Percentiles rank a stretch among this genome's conserved stretches.
Conservation (phyloP, 2,888 invertebrate species). For the Anarsia innoxiella region DNA sequence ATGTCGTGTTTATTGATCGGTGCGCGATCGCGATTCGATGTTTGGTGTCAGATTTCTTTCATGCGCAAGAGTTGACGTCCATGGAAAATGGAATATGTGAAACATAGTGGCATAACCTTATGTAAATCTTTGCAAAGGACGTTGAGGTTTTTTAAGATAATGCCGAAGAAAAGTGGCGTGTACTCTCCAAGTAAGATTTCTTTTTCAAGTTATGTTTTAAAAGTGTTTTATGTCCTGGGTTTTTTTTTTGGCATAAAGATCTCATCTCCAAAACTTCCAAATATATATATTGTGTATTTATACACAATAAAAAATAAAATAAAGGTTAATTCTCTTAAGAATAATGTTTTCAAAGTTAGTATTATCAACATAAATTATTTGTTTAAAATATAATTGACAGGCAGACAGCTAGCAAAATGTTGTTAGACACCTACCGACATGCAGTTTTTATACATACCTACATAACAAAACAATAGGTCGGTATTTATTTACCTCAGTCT, state of each 20-base stretch:
- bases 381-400: too few relatives aligned
- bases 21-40: constrained; percentile 17
- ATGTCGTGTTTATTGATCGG: constrained; percentile 37
- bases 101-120: constrained; percentile 21
- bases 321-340: too few relatives aligned
- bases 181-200: constrained; percentile 41
- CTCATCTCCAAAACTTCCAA: too few relatives aligned
- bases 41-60: constrained; percentile 22
- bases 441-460: too few relatives aligned
- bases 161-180: constrained; percentile 19
- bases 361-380: too few relatives aligned
- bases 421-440: too few relatives aligned
- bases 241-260: neutral
- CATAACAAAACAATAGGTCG: too few relatives aligned
- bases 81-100: constrained; percentile 24
- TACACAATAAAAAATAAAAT: too few relatives aligned
- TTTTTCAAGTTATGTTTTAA: constrained; percentile 11
- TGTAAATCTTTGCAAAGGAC: constrained; percentile 22
- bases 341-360: too few relatives aligned
- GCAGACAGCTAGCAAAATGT: too few relatives aligned
- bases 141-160: constrained; percentile 24
- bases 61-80: constrained; percentile 24
- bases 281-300: too few relatives aligned
- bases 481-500: too few relatives aligned
- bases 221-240: neutral